Conservation (phyloP, 1,140 invertebrate genomes). For the Propsilocerus akamusi region DNA sequence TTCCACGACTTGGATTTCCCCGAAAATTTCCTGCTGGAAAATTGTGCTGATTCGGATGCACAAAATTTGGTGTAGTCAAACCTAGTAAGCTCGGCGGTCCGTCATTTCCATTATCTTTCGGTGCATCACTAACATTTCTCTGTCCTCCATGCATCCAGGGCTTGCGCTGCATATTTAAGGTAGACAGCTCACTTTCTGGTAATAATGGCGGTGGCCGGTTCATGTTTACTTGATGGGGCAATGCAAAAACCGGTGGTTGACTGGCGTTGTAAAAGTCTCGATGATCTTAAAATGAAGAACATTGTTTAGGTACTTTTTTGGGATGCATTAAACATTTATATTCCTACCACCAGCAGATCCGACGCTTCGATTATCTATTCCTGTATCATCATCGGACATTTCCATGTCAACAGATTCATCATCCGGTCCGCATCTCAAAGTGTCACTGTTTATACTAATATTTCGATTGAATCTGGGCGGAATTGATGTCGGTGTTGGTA, state of each 20-base stretch:
- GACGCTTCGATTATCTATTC: constrained; percentile 5
- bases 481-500: neutral
- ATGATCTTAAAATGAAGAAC: too few species aligned
- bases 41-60: neutral
- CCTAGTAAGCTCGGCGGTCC: neutral
- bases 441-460: constrained; percentile 20
- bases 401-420: constrained; percentile 7
- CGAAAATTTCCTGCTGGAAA: neutral
- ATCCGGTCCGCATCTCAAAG: constrained; percentile 26
- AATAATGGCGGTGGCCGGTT: neutral
- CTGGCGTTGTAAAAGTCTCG: neutral
- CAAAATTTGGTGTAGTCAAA: neutral
- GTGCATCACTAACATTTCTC: neutral
- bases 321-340: neutral
- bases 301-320: too few species aligned
- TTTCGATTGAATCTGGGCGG: constrained; percentile 11
- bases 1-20: neutral
- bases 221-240: neutral
- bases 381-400: neutral
- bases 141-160: neutral
- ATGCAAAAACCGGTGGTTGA: neutral
- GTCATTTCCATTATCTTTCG: neutral
- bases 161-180: neutral
- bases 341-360: neutral
- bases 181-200: neutral